Evolutionary conservation across 2,113 vertebrate genomes (phyloP).

Genomic region (Corythornis cristatus): DNA sequence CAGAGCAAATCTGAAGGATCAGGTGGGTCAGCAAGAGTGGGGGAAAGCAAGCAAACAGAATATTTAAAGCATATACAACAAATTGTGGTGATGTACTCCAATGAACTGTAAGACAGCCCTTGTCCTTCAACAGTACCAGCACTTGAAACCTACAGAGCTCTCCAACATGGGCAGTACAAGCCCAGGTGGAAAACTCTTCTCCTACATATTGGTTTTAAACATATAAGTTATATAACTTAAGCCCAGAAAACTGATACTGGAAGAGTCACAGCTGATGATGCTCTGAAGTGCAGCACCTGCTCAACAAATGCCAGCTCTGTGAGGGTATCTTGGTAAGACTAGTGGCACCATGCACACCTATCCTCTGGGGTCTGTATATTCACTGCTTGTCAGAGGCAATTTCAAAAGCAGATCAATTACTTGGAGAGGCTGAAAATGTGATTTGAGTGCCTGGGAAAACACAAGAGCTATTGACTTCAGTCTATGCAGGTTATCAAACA

Average conservation of each 20-base stretch:
- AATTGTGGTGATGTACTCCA: neutral
- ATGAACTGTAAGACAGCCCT: neutral
- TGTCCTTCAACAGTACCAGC: neutral
- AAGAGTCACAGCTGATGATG: neutral
- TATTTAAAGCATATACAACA: neutral
- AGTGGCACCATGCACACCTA: neutral
- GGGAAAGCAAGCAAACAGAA: neutral
- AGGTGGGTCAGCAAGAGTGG: neutral
- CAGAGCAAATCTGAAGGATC: neutral
- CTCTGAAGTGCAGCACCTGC: neutral
- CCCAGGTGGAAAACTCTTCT: neutral
- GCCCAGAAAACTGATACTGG: neutral
- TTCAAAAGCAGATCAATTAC: neutral
- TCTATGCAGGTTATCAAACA: neutral
- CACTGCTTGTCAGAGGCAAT: neutral
- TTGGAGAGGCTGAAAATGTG: neutral
- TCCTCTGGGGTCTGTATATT: neutral
- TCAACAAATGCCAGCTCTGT: neutral
- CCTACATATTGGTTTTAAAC: neutral
- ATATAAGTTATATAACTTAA: neutral
- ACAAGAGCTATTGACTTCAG: neutral
- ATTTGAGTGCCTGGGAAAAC: neutral
- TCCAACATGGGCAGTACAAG: neutral
- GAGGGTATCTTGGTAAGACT: neutral
- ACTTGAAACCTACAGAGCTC: neutral